Percentiles rank a stretch among this genome's conserved stretches.
phyloP scores from a whole-genome alignment of 2,888 invertebrate genomes.

The Andricus quercusramuli region DNA sequence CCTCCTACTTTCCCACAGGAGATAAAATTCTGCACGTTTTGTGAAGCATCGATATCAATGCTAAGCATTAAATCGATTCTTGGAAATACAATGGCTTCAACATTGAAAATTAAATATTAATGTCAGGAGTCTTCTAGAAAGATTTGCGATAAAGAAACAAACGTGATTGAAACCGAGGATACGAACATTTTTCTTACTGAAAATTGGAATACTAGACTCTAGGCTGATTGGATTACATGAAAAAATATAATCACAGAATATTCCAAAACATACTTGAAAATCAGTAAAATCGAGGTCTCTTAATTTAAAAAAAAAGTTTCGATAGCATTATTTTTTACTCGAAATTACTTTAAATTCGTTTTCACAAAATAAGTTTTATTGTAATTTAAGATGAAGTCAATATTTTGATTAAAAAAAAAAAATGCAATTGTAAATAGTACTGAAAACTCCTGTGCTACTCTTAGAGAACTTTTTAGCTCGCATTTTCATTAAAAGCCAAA shows the following conservation, averaged over 20 bases:
- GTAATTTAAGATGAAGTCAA: not conserved
- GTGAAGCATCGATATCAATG: not conserved
- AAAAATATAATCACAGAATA: too few relatives aligned
- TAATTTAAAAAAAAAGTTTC: not conserved
- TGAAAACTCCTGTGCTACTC: not conserved
- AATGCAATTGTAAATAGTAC: not conserved
- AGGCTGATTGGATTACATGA: not conserved
- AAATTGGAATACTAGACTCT: not conserved
- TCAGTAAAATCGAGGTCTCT: not conserved
- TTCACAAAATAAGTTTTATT: not conserved
- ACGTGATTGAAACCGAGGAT: not conserved
- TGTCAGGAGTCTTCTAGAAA: not conserved
- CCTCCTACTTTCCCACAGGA: not conserved
- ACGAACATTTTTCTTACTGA: not conserved
- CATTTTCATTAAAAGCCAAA: conserved; percentile 20
- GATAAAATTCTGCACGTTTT: conserved; percentile 14
- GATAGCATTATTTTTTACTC: not conserved
- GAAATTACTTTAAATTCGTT: not conserved
- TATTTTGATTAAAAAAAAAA: not conserved
- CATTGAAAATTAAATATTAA: not conserved
- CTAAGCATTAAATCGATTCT: not conserved
- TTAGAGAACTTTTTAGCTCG: not conserved
- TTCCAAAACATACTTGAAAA: too few relatives aligned
- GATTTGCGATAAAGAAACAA: not conserved
- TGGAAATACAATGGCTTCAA: not conserved